Percentiles rank a stretch among this genome's conserved stretches.
Conservation (phyloP, 2,113 vertebrate genomes). For the human region DNA sequence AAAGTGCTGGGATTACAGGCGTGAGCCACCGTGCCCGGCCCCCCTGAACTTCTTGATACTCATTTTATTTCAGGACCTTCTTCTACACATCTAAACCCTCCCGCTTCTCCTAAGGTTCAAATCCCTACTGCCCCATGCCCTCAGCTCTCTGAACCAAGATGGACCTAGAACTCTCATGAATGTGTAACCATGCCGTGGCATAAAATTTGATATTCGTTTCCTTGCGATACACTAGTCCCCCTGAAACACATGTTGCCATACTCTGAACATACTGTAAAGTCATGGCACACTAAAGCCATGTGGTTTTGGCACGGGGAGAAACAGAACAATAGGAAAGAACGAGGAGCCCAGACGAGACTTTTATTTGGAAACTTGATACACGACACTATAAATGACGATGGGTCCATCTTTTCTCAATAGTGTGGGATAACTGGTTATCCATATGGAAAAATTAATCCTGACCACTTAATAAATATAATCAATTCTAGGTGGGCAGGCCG, state of each 20-base stretch:
- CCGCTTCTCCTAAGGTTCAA: not conserved
- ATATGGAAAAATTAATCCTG: not conserved
- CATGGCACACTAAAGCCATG: not conserved
- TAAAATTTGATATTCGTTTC: not conserved
- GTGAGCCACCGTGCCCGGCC: too few species aligned
- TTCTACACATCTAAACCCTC: not conserved
- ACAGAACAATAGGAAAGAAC: not conserved
- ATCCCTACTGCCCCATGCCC: not conserved
- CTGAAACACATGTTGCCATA: not conserved
- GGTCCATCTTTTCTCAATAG: not conserved
- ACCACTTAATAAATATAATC: not conserved
- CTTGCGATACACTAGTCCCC: not conserved
- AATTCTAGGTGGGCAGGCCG: not conserved
- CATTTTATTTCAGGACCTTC: not conserved
- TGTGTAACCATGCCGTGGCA: not conserved
- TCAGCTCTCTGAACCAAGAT: not conserved
- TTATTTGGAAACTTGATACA: not conserved
- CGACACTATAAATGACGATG: not conserved
- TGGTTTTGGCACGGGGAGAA: not conserved
- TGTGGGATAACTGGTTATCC: not conserved
- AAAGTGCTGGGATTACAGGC: too few species aligned
- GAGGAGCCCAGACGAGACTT: not conserved
- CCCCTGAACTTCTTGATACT: not conserved
- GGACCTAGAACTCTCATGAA: not conserved
- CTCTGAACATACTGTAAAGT: not conserved